Evolutionary conservation across 2,797 vertebrate species (phyloP), one percentile per base, ranked within the genome.

Genomic region (Echiichthys vipera): DNA sequence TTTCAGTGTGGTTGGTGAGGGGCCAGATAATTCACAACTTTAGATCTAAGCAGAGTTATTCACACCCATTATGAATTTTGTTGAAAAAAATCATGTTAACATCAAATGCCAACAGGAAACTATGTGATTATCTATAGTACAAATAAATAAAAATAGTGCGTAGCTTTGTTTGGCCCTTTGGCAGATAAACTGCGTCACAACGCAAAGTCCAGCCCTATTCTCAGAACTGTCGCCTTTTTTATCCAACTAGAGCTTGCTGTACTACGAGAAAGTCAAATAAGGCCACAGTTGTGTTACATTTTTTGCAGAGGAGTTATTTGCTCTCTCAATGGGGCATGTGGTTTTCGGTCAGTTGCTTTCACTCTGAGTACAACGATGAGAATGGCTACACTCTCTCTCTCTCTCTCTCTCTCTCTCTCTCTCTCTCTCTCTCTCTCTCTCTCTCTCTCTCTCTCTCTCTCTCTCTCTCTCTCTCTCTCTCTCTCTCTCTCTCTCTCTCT

Each of bases 271-370:
- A 70, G 65, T 65, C 39, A 71, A 77, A 81, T 49, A 58, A 74
- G 71, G 81, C 62, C 83, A 59, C 10, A 5, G 53, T 62, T 40
- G 63, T 72, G 75, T 65, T 42, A 68, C 20, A 61, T 78, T 78
- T 56, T 81, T 67, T 87, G 78, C 42, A 47, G 70, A 45, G 24
- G 55, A 58, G 75, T 56, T 70, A 59, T 82, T 83, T 78, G 53
- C 30, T 50, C 68, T 64, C 51, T 62, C 2, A 3, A 25, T 45
- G 30, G 40, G 49, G 30, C 32, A 15, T 80, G 71, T 20, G 69
- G 71, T 84, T 86, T 85, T 56, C 36, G 83, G 50, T 58, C 42
- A 3, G 66, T 80, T 22, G 6, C 39, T 66, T 65, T 66, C 37
- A 32, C 53, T 62, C 7, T 3, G 7, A 59, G 20, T 47, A 36